Base-by-base conservation (phyloP, 2,797 vertebrate genomes). In the Eidolon dupreanum region DNA sequence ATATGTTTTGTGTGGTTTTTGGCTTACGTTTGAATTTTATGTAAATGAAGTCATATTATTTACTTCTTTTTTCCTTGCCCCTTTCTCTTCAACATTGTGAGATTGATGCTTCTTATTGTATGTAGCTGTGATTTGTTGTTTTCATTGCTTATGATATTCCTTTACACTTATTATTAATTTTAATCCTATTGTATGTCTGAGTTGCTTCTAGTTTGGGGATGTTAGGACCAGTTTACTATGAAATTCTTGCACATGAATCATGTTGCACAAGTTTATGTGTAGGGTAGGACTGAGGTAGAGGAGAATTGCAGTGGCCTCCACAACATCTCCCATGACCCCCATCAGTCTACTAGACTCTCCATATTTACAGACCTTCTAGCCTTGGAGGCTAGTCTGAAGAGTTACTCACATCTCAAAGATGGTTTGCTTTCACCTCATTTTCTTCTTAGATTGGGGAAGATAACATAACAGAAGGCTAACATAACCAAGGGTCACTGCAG, bases 321-420 rank as follows among this genome's bases (percentile, higher is more conserved):
- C 8, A 8, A 24, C 16, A 19, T 28, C 12, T 3, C n/a, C 17
- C 22, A 3, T 0, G 13, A 12, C n/a, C 31, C 19, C 38, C 1
- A 0, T 3, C 5, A 0, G 4, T 51, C 55, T 12, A 13, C 11
- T 28, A 33, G 65, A 3, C 2, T 41, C 4, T 16, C 36, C 2
- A 3, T 57, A 66, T 68, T 46, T n/a, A 31, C 4, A n/a, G 63
- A 53, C 24, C 15, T 1, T 10, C 38, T 6, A 9, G 8, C 51
- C 46, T 19, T 43, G 8, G 73, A n/a, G 28, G 38, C 38, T 49
- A 15, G 41, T 19, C 57, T 87, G 17, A 3, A 63, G 55, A 63
- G 41, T 28, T 31, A 5, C 26, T 3, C 3, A 16, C 1, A 51
- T 10, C 36, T 71, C 38, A 31, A 33, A 13, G 22, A 16, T 7